A percentile compares a stretch with the other conserved stretches of the same genome.
phyloP scores from a whole-genome alignment of 1,140 invertebrate genomes.

The Cardiocondyla obscurior region DNA sequence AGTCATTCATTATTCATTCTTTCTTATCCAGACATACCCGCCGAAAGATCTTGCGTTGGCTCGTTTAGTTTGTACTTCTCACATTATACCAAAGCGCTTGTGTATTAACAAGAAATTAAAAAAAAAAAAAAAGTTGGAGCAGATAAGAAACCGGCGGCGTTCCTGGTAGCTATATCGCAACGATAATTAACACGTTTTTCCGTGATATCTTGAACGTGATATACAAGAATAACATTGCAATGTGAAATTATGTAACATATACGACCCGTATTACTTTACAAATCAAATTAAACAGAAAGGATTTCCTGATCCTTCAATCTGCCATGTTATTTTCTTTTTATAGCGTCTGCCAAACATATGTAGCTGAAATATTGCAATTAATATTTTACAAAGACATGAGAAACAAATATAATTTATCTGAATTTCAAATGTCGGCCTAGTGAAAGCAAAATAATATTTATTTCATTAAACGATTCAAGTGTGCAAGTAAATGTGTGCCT shows the following conservation, averaged over 20 bases:
- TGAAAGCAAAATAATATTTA: not conserved
- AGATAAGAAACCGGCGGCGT: not conserved
- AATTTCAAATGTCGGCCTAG: too few relatives aligned
- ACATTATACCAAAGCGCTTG: not conserved
- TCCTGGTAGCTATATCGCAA: slow-evolving; percentile 3
- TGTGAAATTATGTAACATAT: not conserved
- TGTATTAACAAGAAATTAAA: not conserved
- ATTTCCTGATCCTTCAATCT: not conserved
- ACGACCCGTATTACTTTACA: not conserved
- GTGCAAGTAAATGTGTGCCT: not conserved
- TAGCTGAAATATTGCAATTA: not conserved
- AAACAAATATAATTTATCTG: not conserved
- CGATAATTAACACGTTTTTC: slow-evolving; percentile 1
- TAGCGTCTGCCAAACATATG: not conserved
- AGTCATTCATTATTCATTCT: slow-evolving; percentile 22
- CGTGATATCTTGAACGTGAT: not conserved
- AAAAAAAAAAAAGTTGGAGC: slow-evolving; percentile 10
- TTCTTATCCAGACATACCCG: slow-evolving; percentile 16
- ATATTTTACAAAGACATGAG: not conserved
- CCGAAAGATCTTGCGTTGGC: not conserved
- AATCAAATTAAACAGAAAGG: not conserved
- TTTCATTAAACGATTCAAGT: not conserved
- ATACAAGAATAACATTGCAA: not conserved
- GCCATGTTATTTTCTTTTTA: not conserved
- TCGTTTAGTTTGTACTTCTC: not conserved